Evolutionary conservation across 2,888 invertebrate species (phyloP).

Genomic region (Chymomyza fuscimana): DNA sequence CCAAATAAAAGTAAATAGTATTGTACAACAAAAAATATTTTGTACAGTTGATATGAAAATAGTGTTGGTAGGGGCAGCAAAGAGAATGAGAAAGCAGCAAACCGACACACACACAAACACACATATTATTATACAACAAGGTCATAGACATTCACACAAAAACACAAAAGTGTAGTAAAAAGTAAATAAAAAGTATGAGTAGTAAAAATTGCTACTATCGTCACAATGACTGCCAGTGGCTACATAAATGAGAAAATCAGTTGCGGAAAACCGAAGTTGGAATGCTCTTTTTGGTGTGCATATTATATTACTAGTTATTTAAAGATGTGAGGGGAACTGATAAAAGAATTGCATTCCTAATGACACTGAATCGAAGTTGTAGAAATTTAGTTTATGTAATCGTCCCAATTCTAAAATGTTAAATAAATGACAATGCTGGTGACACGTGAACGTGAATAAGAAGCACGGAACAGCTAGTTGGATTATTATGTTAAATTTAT

Average conservation of each 20-base stretch:
- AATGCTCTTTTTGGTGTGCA: not conserved
- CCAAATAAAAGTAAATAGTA: constrained; percentile 24
- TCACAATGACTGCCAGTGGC: constrained; percentile 22
- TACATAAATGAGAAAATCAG: not conserved
- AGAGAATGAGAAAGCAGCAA: not conserved
- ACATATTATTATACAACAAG: not conserved
- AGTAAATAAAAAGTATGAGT: constrained; percentile 56
- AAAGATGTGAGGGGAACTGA: no score
- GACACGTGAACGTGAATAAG: no score
- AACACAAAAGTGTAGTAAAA: constrained; percentile 39
- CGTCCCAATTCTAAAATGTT: no score
- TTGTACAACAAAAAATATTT: constrained; percentile 39
- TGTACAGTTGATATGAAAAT: constrained; percentile 26
- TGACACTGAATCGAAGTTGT: no score
- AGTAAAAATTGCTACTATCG: constrained; percentile 50
- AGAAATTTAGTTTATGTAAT: no score
- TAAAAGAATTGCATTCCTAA: no score
- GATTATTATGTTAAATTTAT: no score
- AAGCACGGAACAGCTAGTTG: no score
- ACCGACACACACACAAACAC: not conserved
- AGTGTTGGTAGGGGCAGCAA: constrained; percentile 10
- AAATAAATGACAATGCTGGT: no score
- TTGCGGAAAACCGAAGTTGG: not conserved
- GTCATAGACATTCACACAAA: constrained; percentile 3
- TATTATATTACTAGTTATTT: no score